Conservation (phyloP, 2,113 vertebrate genomes). For the Pristiophorus japonicus region DNA sequence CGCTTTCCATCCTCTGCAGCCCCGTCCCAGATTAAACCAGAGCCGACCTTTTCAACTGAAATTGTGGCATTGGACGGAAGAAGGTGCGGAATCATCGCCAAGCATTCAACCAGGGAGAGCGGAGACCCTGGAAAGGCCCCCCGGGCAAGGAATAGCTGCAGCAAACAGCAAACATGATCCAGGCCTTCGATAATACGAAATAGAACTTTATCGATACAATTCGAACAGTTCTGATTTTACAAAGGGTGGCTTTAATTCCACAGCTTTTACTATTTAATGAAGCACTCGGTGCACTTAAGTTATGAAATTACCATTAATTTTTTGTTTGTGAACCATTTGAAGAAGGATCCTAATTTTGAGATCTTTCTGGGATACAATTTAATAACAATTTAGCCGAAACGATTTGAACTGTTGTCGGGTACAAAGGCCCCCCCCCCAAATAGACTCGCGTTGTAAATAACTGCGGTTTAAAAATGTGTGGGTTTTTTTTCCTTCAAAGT, state of each 20-base stretch:
- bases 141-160: not conserved
- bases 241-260: constrained; percentile 64
- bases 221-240: constrained; percentile 57
- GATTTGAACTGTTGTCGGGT: not conserved
- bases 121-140: not conserved
- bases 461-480: not conserved
- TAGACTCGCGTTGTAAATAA: constrained; percentile 25
- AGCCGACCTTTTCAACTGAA: no score
- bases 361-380: not conserved
- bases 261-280: constrained; percentile 71
- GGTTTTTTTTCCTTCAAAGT: constrained; percentile 9
- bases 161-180: not conserved
- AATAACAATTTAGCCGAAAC: not conserved
- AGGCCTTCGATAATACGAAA: not conserved
- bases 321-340: constrained; percentile 57
- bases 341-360: constrained; percentile 25
- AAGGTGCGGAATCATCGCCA: not conserved
- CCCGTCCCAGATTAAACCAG: not conserved
- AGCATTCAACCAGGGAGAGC: not conserved
- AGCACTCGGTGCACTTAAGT: constrained; percentile 69
- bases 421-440: not conserved
- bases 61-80: not conserved
- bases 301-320: constrained; percentile 62
- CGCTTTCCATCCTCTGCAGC: not conserved
- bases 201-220: not conserved